Evolutionary conservation across 2,888 invertebrate genomes (phyloP), one percentile per base, ranked within the genome.

Genomic region (Rhaphigaster nebulosa): DNA sequence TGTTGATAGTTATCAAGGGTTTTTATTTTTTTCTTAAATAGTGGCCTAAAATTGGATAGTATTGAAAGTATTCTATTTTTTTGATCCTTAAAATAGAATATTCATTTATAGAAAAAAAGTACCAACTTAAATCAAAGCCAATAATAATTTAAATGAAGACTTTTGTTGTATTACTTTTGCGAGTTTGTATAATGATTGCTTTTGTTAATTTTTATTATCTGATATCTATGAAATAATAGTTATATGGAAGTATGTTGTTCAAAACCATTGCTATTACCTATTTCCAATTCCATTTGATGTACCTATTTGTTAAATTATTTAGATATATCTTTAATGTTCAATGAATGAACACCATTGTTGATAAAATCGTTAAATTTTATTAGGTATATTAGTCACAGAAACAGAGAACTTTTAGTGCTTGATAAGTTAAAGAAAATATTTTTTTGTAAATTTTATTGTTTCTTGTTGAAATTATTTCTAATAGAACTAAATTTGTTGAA

Each of bases 251-350:
- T 41, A 26, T 41, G 80, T 38, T 38, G 38, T 80, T 41, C 23
- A 23, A 41, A 41, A 41, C 41, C 45, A 84, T 45, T 84, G 84
- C 45, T 45, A n/a, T 26, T 84, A 84, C 45, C 84, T 84, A 84
- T 84, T 38, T 50, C 84, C 84, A 50, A 84, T 84, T 84, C 84
- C 84, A 84, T 84, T 26, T 84, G n/a, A 84, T 50, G 45, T 84
- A 84, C 45, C 45, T 84, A 50, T 38, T 84, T 45, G 45, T 84
- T 45, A 45, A 84, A 45, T n/a, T 50, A 45, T 80, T 80, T 41
- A 80, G 80, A 80, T 80, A 80, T 80, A 80, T 41, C 80, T 38
- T 38, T 80, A 34, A 80, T 80, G 80, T 80, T 80, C 80, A 26
- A 80, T 80, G 4, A 80, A 80, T 80, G 80, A 80, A 80, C 80